Percentiles rank a stretch among this genome's conserved stretches.
Conservation (phyloP, 2,797 vertebrate genomes). For the Parotocinclus haroldoi region DNA sequence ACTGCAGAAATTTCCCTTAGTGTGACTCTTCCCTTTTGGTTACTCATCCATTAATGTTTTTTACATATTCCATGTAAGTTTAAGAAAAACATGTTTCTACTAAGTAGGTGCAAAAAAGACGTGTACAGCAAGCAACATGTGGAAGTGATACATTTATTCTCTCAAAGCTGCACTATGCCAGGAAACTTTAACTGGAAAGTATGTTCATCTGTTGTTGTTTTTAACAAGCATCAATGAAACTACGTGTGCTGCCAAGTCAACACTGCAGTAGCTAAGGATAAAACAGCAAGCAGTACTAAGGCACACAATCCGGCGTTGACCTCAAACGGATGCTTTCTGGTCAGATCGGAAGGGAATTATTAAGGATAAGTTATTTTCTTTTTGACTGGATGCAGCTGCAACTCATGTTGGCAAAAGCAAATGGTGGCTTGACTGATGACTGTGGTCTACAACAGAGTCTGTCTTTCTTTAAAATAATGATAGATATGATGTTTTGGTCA, state of each 20-base stretch:
- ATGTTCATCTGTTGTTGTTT: slow-evolving; percentile 2
- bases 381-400: too few species aligned
- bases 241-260: background rate
- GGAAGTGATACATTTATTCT: slow-evolving; percentile 19
- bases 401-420: too few species aligned
- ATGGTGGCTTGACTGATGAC: too few species aligned
- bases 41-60: slow-evolving; percentile 17
- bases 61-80: slow-evolving; percentile 19
- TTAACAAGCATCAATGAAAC: slow-evolving; percentile 9
- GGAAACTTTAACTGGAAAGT: background rate
- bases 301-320: too few species aligned
- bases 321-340: too few species aligned
- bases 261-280: too few species aligned
- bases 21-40: slow-evolving; percentile 24
- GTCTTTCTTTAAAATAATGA: too few species aligned
- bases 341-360: too few species aligned
- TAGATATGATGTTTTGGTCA: too few species aligned
- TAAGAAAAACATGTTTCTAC: slow-evolving; percentile 11
- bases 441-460: too few species aligned
- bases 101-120: slow-evolving; percentile 11
- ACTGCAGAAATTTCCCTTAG: slow-evolving; percentile 39
- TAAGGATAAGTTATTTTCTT: too few species aligned
- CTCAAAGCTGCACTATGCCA: slow-evolving; percentile 19
- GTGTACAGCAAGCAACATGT: slow-evolving; percentile 17
- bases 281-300: too few species aligned